These are phyloP conservation scores for Seira musarum DNA, from an alignment of 2,888 invertebrate genomes.

Conservation along the genomic window DNA sequence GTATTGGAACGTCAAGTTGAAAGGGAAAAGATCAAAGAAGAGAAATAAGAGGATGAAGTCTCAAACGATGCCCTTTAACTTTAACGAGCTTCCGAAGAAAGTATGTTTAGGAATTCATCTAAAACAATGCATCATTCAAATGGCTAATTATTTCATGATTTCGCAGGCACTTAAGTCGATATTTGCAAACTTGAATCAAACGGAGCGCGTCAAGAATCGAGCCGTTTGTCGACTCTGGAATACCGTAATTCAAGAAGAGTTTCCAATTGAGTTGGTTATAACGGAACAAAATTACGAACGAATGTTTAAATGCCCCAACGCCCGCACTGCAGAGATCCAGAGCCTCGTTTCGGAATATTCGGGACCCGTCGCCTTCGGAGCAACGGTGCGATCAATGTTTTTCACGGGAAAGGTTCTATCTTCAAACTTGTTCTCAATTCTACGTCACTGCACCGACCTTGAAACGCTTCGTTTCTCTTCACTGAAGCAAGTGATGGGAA, in stretches of 20 bases:
- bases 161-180: conserved; percentile 24
- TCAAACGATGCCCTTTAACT: not conserved
- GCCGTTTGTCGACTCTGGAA: conserved; percentile 46
- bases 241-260: conserved; percentile 45
- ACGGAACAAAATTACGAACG: conserved; percentile 44
- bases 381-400: conserved; percentile 26
- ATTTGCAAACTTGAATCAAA: conserved; percentile 29
- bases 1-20: not conserved
- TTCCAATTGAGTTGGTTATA: conserved; percentile 48
- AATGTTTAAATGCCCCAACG: conserved; percentile 38
- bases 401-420: conserved; percentile 58
- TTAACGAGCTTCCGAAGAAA: not conserved
- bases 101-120: not conserved
- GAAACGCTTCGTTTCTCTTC: conserved; percentile 35
- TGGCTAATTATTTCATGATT: too few relatives aligned
- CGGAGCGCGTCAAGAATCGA: conserved; percentile 38
- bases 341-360: conserved; percentile 49
- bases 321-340: conserved; percentile 36
- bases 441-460: conserved; percentile 40
- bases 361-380: conserved; percentile 38
- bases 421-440: conserved; percentile 46
- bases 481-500: conserved; percentile 53
- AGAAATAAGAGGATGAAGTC: too few relatives aligned
- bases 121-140: not conserved
- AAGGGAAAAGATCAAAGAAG: not conserved